A percentile compares a stretch with the other conserved stretches of the same genome.
Evolutionary conservation across 2,113 vertebrate genomes (phyloP).

Genomic region (Diphyllodes magnificus): DNA sequence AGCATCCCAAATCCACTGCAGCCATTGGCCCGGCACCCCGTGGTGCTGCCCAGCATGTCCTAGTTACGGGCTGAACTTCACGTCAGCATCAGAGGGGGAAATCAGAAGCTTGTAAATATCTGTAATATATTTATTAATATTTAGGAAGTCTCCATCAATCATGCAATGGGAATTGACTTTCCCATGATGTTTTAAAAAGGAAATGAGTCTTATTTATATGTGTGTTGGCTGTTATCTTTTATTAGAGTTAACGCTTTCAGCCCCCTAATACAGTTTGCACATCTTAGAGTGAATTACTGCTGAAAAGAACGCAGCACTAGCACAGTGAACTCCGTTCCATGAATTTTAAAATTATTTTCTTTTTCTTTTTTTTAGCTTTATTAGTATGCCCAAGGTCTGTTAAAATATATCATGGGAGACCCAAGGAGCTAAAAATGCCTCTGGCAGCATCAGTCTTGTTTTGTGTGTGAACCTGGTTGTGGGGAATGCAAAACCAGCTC

Average conservation of each 20-base stretch:
- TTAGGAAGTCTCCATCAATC: slow-evolving; percentile 53
- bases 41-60: not conserved
- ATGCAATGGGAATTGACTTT: slow-evolving; percentile 29
- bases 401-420: not conserved
- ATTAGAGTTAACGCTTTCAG: slow-evolving; percentile 43
- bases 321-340: not conserved
- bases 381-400: slow-evolving; percentile 20
- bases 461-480: not conserved
- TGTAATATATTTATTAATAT: slow-evolving; percentile 74
- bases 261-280: not conserved
- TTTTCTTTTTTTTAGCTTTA: slow-evolving; percentile 21
- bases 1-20: not conserved
- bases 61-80: not conserved
- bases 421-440: slow-evolving; percentile 1
- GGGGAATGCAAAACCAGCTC: not conserved
- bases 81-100: not conserved
- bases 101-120: slow-evolving; percentile 68
- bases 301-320: not conserved
- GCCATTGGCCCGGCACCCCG: not conserved
- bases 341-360: not conserved
- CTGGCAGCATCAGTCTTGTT: not conserved
- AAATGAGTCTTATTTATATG: slow-evolving; percentile 56
- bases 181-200: slow-evolving; percentile 44
- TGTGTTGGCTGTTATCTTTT: slow-evolving; percentile 43
- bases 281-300: slow-evolving; percentile 19